Percentiles rank a stretch among this genome's conserved stretches.
phyloP scores from a whole-genome alignment of 1,140 invertebrate genomes.

The Chrysomallon squamiferum region DNA sequence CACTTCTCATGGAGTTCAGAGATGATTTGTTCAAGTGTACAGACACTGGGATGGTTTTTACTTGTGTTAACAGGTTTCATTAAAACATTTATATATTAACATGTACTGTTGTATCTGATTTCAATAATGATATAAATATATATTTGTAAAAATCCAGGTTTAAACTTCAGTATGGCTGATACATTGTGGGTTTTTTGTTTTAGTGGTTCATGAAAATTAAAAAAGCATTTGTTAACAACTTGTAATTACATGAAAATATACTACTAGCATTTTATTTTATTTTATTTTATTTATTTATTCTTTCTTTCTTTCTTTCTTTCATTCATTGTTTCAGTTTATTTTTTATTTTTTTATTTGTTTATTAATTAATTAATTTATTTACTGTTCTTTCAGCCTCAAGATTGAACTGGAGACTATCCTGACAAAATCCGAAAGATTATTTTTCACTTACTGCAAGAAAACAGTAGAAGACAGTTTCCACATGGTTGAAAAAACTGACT shows the following conservation, averaged over 20 bases:
- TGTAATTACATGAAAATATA: neutral
- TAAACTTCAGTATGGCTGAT: neutral
- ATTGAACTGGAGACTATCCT: slow-evolving; percentile 54
- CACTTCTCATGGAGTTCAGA: slow-evolving; percentile 47
- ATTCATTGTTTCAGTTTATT: no score
- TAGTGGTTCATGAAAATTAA: neutral
- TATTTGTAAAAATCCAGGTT: neutral
- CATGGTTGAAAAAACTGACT: slow-evolving; percentile 35
- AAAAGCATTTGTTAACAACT: neutral
- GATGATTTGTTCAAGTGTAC: slow-evolving; percentile 46
- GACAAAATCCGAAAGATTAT: slow-evolving; percentile 50
- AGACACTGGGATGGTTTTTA: slow-evolving; percentile 49
- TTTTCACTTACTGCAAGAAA: slow-evolving; percentile 57
- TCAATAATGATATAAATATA: neutral
- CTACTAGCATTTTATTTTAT: no score
- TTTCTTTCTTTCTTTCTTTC: no score
- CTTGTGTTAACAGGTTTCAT: slow-evolving; percentile 39
- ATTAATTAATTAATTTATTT: no score
- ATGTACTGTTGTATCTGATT: no score
- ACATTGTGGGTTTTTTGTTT: neutral
- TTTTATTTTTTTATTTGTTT: no score
- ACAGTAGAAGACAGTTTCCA: slow-evolving; percentile 57
- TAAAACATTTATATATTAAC: neutral
- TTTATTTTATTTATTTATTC: no score
- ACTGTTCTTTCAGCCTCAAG: slow-evolving; percentile 43